These are phyloP conservation scores for Tenthredo notha DNA, from an alignment of 2,888 invertebrate species.

Conservation along the genomic window DNA sequence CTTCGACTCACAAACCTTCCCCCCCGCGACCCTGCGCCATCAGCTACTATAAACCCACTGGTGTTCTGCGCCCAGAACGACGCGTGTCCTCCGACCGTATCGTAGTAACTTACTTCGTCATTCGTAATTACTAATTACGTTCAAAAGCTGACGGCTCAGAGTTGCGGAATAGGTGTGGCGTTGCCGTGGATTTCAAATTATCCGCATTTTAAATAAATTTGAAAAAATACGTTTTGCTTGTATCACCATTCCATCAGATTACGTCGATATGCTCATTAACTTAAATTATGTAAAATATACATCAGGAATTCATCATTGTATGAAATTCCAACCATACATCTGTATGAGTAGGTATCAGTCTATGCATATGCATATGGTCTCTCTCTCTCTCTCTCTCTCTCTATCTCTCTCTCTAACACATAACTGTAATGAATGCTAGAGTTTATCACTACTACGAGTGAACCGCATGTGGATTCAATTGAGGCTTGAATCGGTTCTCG, in stretches of 20 bases:
- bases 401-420: neutral
- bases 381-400: neutral
- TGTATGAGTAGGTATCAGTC: neutral
- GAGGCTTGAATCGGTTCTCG: slow-evolving; percentile 11
- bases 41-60: neutral
- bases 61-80: slow-evolving; percentile 14
- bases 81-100: slow-evolving; percentile 25
- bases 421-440: slow-evolving; percentile 36
- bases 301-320: neutral
- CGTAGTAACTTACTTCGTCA: slow-evolving; percentile 28
- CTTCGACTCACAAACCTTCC: slow-evolving; percentile 31
- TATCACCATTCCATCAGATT: neutral
- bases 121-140: slow-evolving; percentile 35
- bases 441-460: slow-evolving; percentile 4
- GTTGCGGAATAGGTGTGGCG: slow-evolving; percentile 32
- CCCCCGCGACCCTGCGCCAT: slow-evolving; percentile 2
- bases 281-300: neutral
- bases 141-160: neutral
- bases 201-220: neutral
- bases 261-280: neutral
- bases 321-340: neutral
- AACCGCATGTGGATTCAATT: slow-evolving; percentile 21
- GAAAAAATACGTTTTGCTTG: neutral
- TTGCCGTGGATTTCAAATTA: neutral
- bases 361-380: neutral